A percentile compares a stretch with the other conserved stretches of the same genome.
Evolutionary conservation across 2,888 invertebrate genomes (phyloP).

Genomic region (Odontocolon sp.): DNA sequence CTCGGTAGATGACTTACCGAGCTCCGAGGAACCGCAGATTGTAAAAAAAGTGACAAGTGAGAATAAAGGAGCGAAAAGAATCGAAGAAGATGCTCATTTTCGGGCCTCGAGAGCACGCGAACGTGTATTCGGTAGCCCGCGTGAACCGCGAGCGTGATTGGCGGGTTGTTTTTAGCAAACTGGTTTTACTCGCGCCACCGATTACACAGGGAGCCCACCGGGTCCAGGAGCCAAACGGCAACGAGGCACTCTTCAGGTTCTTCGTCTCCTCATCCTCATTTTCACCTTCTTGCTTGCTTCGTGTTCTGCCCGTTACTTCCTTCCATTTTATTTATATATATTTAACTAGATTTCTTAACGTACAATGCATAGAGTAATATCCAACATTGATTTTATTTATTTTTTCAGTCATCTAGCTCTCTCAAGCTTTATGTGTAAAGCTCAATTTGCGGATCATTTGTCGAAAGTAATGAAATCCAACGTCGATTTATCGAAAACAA

Average conservation of each 20-base stretch:
- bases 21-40: slow-evolving; percentile 31
- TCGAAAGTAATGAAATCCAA: too few relatives aligned
- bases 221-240: slow-evolving; percentile 8
- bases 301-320: slow-evolving; percentile 39
- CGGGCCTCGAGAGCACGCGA: slow-evolving; percentile 58
- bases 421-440: too few relatives aligned
- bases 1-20: slow-evolving; percentile 51
- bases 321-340: slow-evolving; percentile 13
- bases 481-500: too few relatives aligned
- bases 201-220: slow-evolving; percentile 68
- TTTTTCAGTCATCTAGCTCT: neutral
- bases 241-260: slow-evolving; percentile 15
- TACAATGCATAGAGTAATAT: neutral
- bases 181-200: slow-evolving; percentile 74
- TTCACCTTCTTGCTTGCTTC: slow-evolving; percentile 29
- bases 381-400: neutral
- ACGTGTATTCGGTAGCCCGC: slow-evolving; percentile 74
- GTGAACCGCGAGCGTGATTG: slow-evolving; percentile 68
- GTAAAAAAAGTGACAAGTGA: slow-evolving; percentile 2
- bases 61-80: slow-evolving; percentile 4
- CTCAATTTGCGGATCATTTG: too few relatives aligned
- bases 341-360: neutral
- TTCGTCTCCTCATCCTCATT: slow-evolving; percentile 22
- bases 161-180: slow-evolving; percentile 78
- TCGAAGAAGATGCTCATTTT: slow-evolving; percentile 40